Base-by-base conservation (phyloP, 2,888 invertebrate species). In the Meloe dianella region DNA sequence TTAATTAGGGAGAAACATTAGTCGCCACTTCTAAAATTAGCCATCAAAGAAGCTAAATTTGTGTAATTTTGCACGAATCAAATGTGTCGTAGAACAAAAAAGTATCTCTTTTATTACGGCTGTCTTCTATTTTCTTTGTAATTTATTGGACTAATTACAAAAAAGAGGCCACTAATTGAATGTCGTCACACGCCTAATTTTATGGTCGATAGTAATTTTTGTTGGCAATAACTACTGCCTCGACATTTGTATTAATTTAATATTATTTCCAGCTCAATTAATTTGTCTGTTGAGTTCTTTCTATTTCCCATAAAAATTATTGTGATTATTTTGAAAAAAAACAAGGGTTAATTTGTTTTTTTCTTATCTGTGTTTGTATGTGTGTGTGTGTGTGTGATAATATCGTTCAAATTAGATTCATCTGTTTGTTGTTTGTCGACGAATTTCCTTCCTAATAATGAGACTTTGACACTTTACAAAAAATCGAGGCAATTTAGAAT, bases 401-500 rank as follows among this genome's bases (percentile, higher is more conserved):
- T 20, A 47, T 47, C 47, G 20, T 47, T 24, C 51, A 2, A 51
- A 51, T 51, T 51, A 51, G 4, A 14, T 24, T 51, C 22, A 51
- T 51, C 51, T 51, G 22, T 47, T 47, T 17, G 20, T 47, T 47
- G 22, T 10, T 51, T 24, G 47, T 61, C 60, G 64, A 67, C 66
- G 66, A 69, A 64, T 67, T 59, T 66, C 58, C 24, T 22, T 61
- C 60, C 22, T 64, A 66, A 64, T 69, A 12, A 51, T 67, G 63
- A 66, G n/a, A 7, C n/a, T 41, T 41, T 63, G 60, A 64, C 71
- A 56, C 66, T 70, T 65, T 65, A 60, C 59, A 62, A 69, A 69
- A 71, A 67, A 68, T 61, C 61, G 63, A 67, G 68, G 68, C 68
- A 65, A 70, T 71, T 64, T 68, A 62, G 66, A 67, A 71, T 68